These are phyloP conservation scores for Coelopa frigida DNA, from an alignment of 1,140 invertebrate species.

Conservation along the genomic window DNA sequence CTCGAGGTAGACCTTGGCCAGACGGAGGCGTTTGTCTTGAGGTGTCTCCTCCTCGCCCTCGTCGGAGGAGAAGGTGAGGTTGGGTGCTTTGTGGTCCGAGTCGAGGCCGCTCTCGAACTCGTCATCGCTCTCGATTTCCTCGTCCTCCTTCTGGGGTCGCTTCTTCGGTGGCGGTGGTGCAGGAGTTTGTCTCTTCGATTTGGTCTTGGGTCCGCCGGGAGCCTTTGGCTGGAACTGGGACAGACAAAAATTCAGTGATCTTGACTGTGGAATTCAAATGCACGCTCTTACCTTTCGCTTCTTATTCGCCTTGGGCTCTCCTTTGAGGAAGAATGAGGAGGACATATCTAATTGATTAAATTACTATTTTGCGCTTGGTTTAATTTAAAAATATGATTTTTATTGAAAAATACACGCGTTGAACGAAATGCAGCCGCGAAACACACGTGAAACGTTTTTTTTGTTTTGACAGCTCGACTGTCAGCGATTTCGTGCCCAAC, in stretches of 20 bases:
- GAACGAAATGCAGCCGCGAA: background rate
- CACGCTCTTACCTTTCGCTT: slow-evolving; percentile 46
- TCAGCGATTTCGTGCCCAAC: no score
- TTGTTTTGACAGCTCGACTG: slow-evolving; percentile 13
- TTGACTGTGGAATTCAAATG: background rate
- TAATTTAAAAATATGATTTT: background rate
- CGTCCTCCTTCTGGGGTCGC: slow-evolving; percentile 36
- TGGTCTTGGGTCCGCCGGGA: slow-evolving; percentile 37
- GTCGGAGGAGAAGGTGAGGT: slow-evolving; percentile 50
- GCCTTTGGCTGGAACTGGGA: no score
- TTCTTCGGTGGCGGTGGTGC: slow-evolving; percentile 28
- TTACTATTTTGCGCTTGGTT: background rate
- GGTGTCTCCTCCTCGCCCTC: slow-evolving; percentile 72
- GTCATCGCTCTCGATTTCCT: slow-evolving; percentile 50
- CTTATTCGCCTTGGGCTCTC: slow-evolving; percentile 49
- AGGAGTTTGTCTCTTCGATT: slow-evolving; percentile 18
- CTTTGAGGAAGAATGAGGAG: slow-evolving; percentile 57
- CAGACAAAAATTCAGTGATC: slow-evolving; percentile 3
- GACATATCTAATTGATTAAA: slow-evolving; percentile 22
- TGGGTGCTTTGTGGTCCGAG: slow-evolving; percentile 45
- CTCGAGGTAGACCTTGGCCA: slow-evolving; percentile 82
- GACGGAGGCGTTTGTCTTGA: slow-evolving; percentile 79
- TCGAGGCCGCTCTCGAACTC: slow-evolving; percentile 44
- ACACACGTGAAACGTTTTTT: slow-evolving; percentile 11
- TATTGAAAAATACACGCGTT: background rate